phyloP scores from a whole-genome alignment of 1,140 invertebrate genomes.

The Pachyrhynchus sulphureomaculatus region DNA sequence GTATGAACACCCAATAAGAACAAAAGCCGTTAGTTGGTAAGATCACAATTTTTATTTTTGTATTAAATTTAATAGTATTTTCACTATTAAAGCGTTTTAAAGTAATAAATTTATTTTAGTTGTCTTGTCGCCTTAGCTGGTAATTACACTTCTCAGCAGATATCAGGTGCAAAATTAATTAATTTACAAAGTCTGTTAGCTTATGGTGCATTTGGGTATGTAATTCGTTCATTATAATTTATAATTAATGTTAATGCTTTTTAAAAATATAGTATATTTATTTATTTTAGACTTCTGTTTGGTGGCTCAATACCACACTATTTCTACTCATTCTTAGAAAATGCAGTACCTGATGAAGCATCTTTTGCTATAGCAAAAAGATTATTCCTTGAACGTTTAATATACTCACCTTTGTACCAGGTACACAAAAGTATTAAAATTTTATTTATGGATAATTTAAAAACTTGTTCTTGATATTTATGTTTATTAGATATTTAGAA shows the following conservation, averaged over 20 bases:
- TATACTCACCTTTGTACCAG: slow-evolving; percentile 70
- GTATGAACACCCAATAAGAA: slow-evolving; percentile 68
- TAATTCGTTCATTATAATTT: slow-evolving; percentile 11
- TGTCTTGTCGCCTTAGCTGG: slow-evolving; percentile 63
- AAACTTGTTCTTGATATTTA: too few relatives aligned
- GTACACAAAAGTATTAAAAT: slow-evolving; percentile 39
- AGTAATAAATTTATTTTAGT: slow-evolving; percentile 55
- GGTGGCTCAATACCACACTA: slow-evolving; percentile 72
- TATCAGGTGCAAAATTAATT: slow-evolving; percentile 60
- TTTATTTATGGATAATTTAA: too few relatives aligned
- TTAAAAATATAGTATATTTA: slow-evolving; percentile 9
- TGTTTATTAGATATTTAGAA: too few relatives aligned
- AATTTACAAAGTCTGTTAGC: slow-evolving; percentile 65
- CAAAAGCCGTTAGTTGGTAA: slow-evolving; percentile 73
- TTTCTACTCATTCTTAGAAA: slow-evolving; percentile 65
- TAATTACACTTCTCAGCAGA: slow-evolving; percentile 65
- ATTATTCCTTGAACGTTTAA: slow-evolving; percentile 64
- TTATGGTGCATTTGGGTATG: slow-evolving; percentile 70
- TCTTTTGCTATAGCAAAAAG: slow-evolving; percentile 57
- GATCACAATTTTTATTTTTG: slow-evolving; percentile 24
- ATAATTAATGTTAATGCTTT: too few relatives aligned
- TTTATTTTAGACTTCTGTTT: slow-evolving; percentile 62
- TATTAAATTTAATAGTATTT: not conserved
- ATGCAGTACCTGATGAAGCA: slow-evolving; percentile 57
- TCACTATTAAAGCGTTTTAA: too few relatives aligned